Evolutionary conservation across 2,797 vertebrate genomes (phyloP).

Genomic region (Numenius phaeopus): DNA sequence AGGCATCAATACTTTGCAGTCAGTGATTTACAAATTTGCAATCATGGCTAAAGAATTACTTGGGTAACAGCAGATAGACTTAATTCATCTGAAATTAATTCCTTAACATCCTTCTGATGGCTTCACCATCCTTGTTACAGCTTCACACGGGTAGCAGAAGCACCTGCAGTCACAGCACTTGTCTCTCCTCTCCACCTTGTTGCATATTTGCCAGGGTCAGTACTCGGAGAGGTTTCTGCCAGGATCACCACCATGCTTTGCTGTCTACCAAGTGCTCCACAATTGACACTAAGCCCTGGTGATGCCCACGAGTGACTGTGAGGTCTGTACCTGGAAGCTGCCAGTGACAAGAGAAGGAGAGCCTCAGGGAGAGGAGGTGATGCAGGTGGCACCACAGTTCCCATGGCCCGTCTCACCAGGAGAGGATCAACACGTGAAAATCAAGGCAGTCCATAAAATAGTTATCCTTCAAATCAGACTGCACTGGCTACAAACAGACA

Average conservation of each 20-base stretch:
- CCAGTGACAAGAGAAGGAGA: not conserved
- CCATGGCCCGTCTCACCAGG: fast-evolving
- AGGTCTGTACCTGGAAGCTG: not conserved
- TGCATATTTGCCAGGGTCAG: fast-evolving
- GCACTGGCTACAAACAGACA: not conserved
- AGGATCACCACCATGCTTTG: not conserved
- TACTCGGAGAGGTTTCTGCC: not conserved
- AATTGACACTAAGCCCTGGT: not conserved
- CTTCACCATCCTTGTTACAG: not conserved
- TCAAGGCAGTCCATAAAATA: fast-evolving
- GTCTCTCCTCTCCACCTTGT: fast-evolving
- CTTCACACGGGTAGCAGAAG: not conserved
- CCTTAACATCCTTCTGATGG: not conserved
- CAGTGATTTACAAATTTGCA: not conserved
- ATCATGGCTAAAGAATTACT: not conserved
- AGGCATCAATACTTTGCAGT: not conserved
- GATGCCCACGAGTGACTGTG: not conserved
- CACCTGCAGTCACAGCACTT: not conserved
- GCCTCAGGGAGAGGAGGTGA: not conserved
- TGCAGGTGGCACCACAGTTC: not conserved
- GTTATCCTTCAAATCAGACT: not conserved
- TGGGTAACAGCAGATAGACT: not conserved
- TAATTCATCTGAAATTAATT: not conserved
- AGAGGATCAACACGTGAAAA: not conserved
- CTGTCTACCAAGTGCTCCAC: not conserved